These are phyloP conservation scores for Acleris laterana DNA, from an alignment of 2,888 invertebrate genomes.

Conservation along the genomic window DNA sequence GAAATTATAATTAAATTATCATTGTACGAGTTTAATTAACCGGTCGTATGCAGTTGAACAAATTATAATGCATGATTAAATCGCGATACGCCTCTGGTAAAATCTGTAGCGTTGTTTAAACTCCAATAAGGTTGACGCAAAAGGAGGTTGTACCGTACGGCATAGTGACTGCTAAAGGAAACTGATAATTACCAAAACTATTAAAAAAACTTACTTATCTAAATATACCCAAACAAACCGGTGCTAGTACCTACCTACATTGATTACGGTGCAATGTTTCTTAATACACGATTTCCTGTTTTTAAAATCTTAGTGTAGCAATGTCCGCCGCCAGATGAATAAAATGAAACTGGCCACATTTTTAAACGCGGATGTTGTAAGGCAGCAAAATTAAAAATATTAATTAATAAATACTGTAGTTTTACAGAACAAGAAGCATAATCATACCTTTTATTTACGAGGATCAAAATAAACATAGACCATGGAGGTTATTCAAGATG, in stretches of 20 bases:
- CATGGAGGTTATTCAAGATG: too few relatives aligned
- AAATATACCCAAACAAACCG: not conserved
- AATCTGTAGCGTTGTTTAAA: not conserved
- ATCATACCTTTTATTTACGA: not conserved
- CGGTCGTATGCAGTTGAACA: too few relatives aligned
- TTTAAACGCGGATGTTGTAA: slow-evolving; percentile 28
- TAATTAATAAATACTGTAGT: not conserved
- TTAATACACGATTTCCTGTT: slow-evolving; percentile 37
- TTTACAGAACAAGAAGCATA: too few relatives aligned
- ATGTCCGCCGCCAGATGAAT: slow-evolving; percentile 37
- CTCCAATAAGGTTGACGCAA: not conserved
- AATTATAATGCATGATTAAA: too few relatives aligned
- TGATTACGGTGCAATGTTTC: slow-evolving; percentile 28
- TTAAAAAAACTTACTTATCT: slow-evolving; percentile 3
- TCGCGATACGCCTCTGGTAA: too few relatives aligned
- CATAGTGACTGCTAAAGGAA: slow-evolving; percentile 2
- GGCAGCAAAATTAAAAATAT: slow-evolving; percentile 21
- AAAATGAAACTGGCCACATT: slow-evolving; percentile 20
- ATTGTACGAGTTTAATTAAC: too few relatives aligned
- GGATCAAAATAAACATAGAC: not conserved
- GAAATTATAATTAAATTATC: too few relatives aligned
- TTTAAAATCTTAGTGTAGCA: slow-evolving; percentile 37
- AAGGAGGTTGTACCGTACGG: not conserved
- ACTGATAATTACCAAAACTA: not conserved
- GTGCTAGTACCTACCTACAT: slow-evolving; percentile 4